A percentile compares a stretch with the other conserved stretches of the same genome.
phyloP scores from a whole-genome alignment of 2,797 vertebrate genomes.

The Cyprinella venusta region DNA sequence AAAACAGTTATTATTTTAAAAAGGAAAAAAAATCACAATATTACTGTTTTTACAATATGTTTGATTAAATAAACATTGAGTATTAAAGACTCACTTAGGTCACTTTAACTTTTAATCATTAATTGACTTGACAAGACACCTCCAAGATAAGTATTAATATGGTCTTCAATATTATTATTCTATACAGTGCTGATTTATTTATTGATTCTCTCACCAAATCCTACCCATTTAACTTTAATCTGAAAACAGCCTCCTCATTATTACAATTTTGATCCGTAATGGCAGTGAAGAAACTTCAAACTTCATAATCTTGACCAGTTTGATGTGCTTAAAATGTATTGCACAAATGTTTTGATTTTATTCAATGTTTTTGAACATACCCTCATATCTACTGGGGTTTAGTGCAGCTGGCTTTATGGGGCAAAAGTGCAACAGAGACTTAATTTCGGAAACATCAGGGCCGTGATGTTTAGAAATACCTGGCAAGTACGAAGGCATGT shows the following conservation, averaged over 20 bases:
- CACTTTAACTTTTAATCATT: not conserved
- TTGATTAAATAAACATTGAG: not conserved
- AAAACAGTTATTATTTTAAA: not conserved
- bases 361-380: not conserved
- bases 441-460: not conserved
- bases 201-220: not conserved
- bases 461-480: slow-evolving; percentile 62
- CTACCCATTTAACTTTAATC: not conserved
- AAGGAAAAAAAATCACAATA: not conserved
- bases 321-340: not conserved
- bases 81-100: not conserved
- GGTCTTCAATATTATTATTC: not conserved
- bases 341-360: not conserved
- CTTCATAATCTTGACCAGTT: not conserved
- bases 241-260: not conserved
- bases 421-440: slow-evolving; percentile 62
- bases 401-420: slow-evolving; percentile 58
- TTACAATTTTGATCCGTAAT: not conserved
- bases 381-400: slow-evolving; percentile 59
- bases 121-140: not conserved
- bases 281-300: not conserved
- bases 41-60: not conserved
- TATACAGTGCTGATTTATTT: not conserved
- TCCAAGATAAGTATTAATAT: not conserved
- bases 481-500: slow-evolving; percentile 50